Evolutionary conservation across 1,140 invertebrate species (phyloP).

Genomic region (Conus ventricosus): DNA sequence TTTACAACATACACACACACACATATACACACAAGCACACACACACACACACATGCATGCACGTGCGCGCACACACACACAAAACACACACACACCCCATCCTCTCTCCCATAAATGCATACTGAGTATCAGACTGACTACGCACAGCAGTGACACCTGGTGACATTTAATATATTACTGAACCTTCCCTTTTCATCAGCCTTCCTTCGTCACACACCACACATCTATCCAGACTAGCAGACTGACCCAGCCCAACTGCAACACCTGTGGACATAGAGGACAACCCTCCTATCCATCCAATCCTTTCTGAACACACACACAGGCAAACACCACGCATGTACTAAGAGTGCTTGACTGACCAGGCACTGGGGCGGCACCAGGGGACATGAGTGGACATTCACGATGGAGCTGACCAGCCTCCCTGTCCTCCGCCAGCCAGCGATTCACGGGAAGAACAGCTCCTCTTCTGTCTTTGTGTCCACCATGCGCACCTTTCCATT

Average conservation of each 20-base stretch:
- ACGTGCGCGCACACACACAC: background rate
- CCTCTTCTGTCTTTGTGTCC: slow-evolving; percentile 51
- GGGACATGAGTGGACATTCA: slow-evolving; percentile 54
- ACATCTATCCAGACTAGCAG: no score
- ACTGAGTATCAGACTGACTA: background rate
- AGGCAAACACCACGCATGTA: background rate
- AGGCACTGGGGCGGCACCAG: slow-evolving; percentile 54
- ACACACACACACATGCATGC: no score
- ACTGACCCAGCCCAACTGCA: no score
- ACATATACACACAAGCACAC: no score
- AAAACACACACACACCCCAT: background rate
- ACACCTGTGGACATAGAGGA: no score
- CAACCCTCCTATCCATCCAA: no score
- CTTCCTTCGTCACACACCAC: no score
- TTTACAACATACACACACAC: no score
- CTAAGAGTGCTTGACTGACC: slow-evolving; percentile 37
- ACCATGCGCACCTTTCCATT: slow-evolving; percentile 44
- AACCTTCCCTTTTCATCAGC: no score
- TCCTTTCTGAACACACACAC: background rate
- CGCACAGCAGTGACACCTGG: no score
- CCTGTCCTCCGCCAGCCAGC: slow-evolving; percentile 64
- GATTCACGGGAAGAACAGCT: slow-evolving; percentile 57
- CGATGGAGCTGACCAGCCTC: slow-evolving; percentile 64
- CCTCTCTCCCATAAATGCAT: background rate
- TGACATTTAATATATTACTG: no score